Percentiles rank a stretch among this genome's conserved stretches.
Evolutionary conservation across 2,797 vertebrate genomes (phyloP).

Genomic region (Otus scops): DNA sequence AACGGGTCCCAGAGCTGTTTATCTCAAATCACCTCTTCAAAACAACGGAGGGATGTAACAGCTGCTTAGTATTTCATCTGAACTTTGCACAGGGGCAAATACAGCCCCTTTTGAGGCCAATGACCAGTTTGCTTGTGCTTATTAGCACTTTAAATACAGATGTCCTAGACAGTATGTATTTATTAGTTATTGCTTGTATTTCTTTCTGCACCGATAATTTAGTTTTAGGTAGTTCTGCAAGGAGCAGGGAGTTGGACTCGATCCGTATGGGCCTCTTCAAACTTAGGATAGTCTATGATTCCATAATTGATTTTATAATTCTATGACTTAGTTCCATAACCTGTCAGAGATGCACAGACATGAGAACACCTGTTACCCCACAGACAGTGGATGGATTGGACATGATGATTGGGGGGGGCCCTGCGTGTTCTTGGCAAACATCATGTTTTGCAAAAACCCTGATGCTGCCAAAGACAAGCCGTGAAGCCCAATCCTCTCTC

Average conservation of each 20-base stretch:
- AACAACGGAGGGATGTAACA: not conserved
- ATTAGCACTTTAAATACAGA: not conserved
- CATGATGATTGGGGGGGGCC: accelerated
- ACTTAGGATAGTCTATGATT: not conserved
- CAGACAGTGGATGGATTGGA: not conserved
- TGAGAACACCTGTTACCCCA: not conserved
- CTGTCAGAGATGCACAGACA: not conserved
- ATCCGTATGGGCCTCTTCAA: not conserved
- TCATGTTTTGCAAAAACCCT: not conserved
- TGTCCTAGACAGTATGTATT: not conserved
- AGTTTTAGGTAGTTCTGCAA: not conserved
- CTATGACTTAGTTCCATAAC: not conserved
- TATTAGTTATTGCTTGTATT: not conserved
- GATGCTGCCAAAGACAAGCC: not conserved
- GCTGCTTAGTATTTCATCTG: not conserved
- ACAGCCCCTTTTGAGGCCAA: not conserved
- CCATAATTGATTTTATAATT: not conserved
- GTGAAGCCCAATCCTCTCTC: not conserved
- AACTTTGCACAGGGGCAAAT: not conserved
- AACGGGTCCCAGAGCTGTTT: not conserved
- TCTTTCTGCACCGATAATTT: not conserved
- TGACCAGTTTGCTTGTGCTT: not conserved
- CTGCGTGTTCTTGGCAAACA: not conserved
- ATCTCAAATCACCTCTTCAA: not conserved
- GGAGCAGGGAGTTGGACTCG: not conserved